Conservation (phyloP, 1,140 invertebrate genomes). For the Ceratina japonica region DNA sequence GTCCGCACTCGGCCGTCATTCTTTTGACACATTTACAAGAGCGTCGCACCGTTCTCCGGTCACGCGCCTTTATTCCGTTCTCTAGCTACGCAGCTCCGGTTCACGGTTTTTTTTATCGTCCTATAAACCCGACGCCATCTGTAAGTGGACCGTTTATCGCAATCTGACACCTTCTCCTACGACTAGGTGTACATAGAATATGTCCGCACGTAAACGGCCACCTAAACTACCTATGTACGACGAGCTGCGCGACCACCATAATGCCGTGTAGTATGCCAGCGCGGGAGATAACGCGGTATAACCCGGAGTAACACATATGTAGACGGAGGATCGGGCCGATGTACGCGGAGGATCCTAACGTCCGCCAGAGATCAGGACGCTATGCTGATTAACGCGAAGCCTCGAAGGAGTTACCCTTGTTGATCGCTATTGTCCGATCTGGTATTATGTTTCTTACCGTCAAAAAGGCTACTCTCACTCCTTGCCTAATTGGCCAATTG, state of each 20-base stretch:
- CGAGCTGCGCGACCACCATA: conserved; percentile 45
- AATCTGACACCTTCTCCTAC: conserved; percentile 33
- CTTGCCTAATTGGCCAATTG: no score
- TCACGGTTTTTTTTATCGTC: conserved; percentile 22
- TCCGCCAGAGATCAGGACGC: conserved; percentile 35
- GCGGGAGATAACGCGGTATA: conserved; percentile 55
- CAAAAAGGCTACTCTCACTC: no score
- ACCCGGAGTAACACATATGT: conserved; percentile 26
- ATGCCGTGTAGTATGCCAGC: conserved; percentile 50
- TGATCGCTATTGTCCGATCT: background rate
- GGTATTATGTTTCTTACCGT: no score
- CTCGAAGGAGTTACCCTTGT: conserved; percentile 41
- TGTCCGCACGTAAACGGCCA: conserved; percentile 29
- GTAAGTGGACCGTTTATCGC: conserved; percentile 44
- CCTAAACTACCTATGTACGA: conserved; percentile 40
- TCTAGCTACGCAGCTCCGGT: background rate
- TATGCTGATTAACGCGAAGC: conserved; percentile 66
- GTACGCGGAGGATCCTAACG: conserved; percentile 36
- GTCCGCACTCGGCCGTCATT: background rate
- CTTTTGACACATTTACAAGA: conserved; percentile 16
- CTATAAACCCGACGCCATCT: conserved; percentile 29
- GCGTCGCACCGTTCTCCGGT: background rate
- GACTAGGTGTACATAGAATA: conserved; percentile 35
- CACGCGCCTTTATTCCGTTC: conserved; percentile 12
- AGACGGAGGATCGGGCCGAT: conserved; percentile 8